Conservation (phyloP, 2,797 vertebrate species). For the Chromobotia macracanthus region DNA sequence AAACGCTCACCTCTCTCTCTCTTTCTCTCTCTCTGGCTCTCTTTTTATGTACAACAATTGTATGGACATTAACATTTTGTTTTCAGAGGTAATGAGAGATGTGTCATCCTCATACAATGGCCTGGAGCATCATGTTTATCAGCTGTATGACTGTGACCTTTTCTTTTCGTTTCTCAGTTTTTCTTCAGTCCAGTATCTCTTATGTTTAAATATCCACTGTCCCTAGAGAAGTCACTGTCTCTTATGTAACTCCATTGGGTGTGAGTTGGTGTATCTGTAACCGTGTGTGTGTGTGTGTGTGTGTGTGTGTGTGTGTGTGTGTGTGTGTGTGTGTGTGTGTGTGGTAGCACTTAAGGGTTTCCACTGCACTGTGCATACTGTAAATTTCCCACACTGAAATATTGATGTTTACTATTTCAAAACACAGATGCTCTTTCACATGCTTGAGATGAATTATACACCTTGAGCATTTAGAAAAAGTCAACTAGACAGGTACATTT, state of each 20-base stretch:
- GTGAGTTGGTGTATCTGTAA: constrained; percentile 19
- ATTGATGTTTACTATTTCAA: constrained; percentile 40
- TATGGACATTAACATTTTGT: constrained; percentile 3
- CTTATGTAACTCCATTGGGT: constrained; percentile 25
- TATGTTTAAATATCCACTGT: constrained; percentile 45
- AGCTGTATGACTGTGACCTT: constrained; percentile 17
- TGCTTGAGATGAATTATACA: constrained; percentile 33
- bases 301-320: constrained; percentile 13
- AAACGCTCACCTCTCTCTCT: too few relatives aligned
- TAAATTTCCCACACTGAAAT: constrained; percentile 36
- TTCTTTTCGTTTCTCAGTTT: constrained; percentile 1
- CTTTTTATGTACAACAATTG: constrained; percentile 6
- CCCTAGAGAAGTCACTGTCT: constrained; percentile 5
- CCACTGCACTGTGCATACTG: constrained; percentile 40
- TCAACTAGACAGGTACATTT: constrained; percentile 7
- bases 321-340: not conserved
- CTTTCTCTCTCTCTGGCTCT: not conserved
- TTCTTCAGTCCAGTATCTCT: constrained; percentile 23
- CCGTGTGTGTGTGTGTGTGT: constrained; percentile 13
- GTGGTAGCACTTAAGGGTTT: not conserved
- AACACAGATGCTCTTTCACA: constrained; percentile 9
- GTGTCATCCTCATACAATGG: not conserved
- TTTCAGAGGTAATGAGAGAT: not conserved
- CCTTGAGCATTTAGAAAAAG: constrained; percentile 4
- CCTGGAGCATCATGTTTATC: not conserved